Conservation (phyloP, 92 coral and sea anemone genomes). For the Heteractis magnifica region DNA sequence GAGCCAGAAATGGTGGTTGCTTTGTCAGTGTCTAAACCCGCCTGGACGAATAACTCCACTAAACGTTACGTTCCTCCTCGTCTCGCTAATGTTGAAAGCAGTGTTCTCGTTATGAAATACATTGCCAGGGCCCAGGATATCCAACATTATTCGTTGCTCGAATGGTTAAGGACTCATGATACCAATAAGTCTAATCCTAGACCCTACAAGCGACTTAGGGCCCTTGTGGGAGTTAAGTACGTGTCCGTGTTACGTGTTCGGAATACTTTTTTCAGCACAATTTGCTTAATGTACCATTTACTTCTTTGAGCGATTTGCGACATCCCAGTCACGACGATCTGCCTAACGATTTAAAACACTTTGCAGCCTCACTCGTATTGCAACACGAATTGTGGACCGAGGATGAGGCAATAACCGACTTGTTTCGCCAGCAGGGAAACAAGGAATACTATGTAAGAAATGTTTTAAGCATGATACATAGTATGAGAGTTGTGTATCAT, state of each 20-base stretch:
- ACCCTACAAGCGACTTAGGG: neutral
- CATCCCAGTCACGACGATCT: conserved; percentile 5
- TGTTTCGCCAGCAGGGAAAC: conserved; percentile 15
- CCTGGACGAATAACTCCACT: no score
- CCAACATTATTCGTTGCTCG: no score
- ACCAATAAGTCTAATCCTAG: neutral
- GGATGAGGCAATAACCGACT: neutral
- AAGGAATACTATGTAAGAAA: neutral
- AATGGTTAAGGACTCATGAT: no score
- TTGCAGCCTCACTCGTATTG: conserved; percentile 11
- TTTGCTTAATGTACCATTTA: neutral
- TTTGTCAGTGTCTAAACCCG: no score
- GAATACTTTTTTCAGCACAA: conserved; percentile 34
- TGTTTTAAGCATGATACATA: neutral
- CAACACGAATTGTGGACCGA: neutral
- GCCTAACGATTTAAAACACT: conserved; percentile 3
- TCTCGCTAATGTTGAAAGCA: no score
- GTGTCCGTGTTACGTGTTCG: conserved; percentile 21
- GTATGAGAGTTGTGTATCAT: neutral
- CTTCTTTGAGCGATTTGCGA: neutral
- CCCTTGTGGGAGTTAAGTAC: conserved; percentile 35
- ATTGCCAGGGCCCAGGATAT: no score
- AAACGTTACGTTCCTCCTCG: no score
- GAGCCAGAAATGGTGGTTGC: no score
- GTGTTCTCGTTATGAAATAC: no score